A percentile compares a stretch with the other conserved stretches of the same genome.
These are phyloP conservation scores for Palythoa heliodiscus DNA, from an alignment of 92 coral and sea anemone genomes.

Conservation along the genomic window DNA sequence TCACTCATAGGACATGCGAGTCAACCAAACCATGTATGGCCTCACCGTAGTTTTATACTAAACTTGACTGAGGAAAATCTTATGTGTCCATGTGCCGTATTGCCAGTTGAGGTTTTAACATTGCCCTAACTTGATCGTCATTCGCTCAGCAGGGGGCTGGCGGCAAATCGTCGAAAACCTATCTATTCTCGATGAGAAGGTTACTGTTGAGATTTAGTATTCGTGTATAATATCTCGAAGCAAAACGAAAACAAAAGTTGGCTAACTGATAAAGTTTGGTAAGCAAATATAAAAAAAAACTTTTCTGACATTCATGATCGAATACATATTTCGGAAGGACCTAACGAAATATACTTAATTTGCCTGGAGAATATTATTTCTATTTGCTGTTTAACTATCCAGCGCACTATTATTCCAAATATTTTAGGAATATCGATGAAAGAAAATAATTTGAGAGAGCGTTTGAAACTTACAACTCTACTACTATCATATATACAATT, in stretches of 20 bases:
- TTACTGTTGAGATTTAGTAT: conserved; percentile 7
- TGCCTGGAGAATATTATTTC: background rate
- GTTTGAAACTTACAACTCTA: background rate
- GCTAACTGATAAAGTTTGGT: background rate
- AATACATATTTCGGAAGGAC: background rate
- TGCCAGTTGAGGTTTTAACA: background rate
- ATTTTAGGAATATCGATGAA: conserved; percentile 11
- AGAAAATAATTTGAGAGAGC: conserved; percentile 12
- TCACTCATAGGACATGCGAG: background rate
- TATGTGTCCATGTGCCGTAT: conserved; percentile 17
- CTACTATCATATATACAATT: background rate
- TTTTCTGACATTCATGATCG: background rate
- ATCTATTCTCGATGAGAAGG: conserved; percentile 20
- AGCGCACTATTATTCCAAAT: background rate
- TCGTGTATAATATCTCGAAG: background rate
- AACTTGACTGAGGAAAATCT: background rate
- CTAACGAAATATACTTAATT: background rate
- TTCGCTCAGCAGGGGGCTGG: conserved; percentile 31
- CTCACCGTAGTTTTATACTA: background rate
- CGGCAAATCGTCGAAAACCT: conserved; percentile 27
- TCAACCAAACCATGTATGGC: background rate
- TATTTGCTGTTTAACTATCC: background rate
- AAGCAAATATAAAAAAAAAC: background rate
- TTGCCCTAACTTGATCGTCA: background rate
- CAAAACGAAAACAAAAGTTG: conserved; percentile 4